Evolutionary conservation across 1,140 invertebrate genomes (phyloP), one percentile per base, ranked within the genome.

Genomic region (Lamellibrachia luymesi): DNA sequence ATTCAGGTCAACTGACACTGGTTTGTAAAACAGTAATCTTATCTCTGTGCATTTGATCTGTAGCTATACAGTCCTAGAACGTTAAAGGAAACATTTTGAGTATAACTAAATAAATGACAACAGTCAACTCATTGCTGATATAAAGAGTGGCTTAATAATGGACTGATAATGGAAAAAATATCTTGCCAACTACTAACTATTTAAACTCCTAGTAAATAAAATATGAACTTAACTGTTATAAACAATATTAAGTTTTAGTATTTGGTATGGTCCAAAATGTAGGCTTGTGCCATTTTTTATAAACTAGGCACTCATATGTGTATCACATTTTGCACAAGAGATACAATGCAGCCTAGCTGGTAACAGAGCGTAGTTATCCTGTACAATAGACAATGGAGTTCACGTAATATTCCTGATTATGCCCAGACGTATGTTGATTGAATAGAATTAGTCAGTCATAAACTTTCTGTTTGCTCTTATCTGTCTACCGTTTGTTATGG

Each of bases 401-500:
- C 64, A 80, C 64, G 2, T 80, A 22, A 80, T 80, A 80, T 22
- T 80, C 64, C 64, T 80, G 17, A 80, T 80, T 22, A 22, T 80
- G 13, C 64, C 64, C 64, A 80, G 64, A 17, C 7, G 13, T 17
- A 22, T 2, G 4, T 22, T 80, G 17, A 10, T 10, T 80, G 17
- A 80, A 80, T 80, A 22, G 17, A 22, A 80, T 80, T 80, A 80
- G 7, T 10, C 64, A 80, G 13, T 80, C 64, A 17, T 80, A 80
- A 80, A 80, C 64, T 80, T 22, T 80, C 90, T 52, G 90, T 38
- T 51, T 93, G 51, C 27, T 93, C 49, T 49, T 90, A 38, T 91
- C 22, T 91, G n/a, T 93, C 91, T 25, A 91, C 49, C 4, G 27
- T 89, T 93, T 93, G 50, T 17, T 38, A 50, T 92, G 64, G 64